Percentiles rank a stretch among this genome's conserved stretches.
Evolutionary conservation across 2,113 vertebrate genomes (phyloP).

Genomic region (Oncorhynchus clarkii): DNA sequence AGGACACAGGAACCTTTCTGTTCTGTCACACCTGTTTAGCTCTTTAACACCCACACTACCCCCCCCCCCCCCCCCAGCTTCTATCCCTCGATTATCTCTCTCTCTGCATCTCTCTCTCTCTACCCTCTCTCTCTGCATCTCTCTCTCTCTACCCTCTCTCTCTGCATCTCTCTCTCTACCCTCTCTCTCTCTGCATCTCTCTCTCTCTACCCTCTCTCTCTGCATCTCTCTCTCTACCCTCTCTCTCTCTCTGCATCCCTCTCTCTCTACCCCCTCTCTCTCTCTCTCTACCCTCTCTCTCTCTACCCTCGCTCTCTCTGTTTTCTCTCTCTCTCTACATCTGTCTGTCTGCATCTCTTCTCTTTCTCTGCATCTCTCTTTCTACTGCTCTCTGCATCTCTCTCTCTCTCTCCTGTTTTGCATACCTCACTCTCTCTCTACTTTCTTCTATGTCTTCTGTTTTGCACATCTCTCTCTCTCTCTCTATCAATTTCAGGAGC

Average conservation of each 20-base stretch:
- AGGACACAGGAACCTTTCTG: slow-evolving; percentile 51
- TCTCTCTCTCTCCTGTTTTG: too few relatives aligned
- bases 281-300: slow-evolving; percentile 1
- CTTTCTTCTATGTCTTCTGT: too few relatives aligned
- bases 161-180: too few relatives aligned
- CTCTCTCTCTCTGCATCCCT: not conserved
- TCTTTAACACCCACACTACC: slow-evolving; percentile 38
- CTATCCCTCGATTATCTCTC: not conserved
- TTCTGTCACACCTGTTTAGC: slow-evolving; percentile 63
- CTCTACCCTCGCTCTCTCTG: not conserved
- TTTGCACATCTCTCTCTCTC: too few relatives aligned
- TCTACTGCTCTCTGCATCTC: too few relatives aligned
- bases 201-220: too few relatives aligned
- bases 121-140: too few relatives aligned
- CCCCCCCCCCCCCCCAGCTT: not conserved
- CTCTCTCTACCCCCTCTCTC: not conserved
- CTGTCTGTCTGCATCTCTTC: not conserved
- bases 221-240: too few relatives aligned
- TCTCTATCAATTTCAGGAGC: too few relatives aligned
- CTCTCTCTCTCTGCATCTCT: too few relatives aligned
- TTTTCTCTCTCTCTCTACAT: not conserved
- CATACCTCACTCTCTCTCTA: not conserved
- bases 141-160: too few relatives aligned
- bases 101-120: slow-evolving; percentile 1
- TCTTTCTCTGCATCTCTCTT: not conserved